phyloP scores from a whole-genome alignment of 2,797 vertebrate species.

The Cichlasoma orientale region DNA sequence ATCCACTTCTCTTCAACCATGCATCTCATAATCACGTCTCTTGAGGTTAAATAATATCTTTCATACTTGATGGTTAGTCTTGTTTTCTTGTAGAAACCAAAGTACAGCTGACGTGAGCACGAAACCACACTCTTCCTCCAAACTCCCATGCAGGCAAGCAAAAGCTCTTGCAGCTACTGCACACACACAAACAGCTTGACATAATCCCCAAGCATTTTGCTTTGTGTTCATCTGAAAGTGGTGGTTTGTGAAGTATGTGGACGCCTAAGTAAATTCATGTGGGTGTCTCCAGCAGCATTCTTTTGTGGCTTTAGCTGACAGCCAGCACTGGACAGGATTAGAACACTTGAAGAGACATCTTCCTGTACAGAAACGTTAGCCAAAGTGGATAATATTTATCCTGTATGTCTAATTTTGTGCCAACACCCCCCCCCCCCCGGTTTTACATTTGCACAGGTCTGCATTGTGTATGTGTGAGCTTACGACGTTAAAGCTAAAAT shows the following conservation, averaged over 20 bases:
- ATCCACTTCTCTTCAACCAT: slow-evolving; percentile 3
- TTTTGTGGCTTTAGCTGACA: slow-evolving; percentile 12
- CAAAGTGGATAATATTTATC: neutral
- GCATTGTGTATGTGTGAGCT: neutral
- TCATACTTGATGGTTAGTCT: neutral
- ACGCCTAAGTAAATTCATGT: slow-evolving; percentile 10
- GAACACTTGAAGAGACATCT: slow-evolving; percentile 10
- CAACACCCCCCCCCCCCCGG: too few species aligned
- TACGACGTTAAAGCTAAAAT: neutral
- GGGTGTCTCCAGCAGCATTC: slow-evolving; percentile 37
- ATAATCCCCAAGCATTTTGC: neutral
- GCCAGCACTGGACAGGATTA: slow-evolving; percentile 11
- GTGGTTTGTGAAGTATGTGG: slow-evolving; percentile 41
- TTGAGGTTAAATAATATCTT: slow-evolving; percentile 9
- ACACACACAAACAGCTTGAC: slow-evolving; percentile 1
- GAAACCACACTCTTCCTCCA: neutral
- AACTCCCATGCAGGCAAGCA: neutral
- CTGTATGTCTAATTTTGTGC: neutral
- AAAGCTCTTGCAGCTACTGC: neutral
- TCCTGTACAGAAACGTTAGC: slow-evolving; percentile 7
- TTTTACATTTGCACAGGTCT: neutral
- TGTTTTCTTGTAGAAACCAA: neutral
- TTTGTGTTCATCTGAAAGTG: slow-evolving; percentile 27
- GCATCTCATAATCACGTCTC: neutral
- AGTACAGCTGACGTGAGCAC: neutral